Evolutionary conservation across 2,797 vertebrate species (phyloP), one percentile per base, ranked within the genome.

Genomic region (Pipistrellus kuhlii): DNA sequence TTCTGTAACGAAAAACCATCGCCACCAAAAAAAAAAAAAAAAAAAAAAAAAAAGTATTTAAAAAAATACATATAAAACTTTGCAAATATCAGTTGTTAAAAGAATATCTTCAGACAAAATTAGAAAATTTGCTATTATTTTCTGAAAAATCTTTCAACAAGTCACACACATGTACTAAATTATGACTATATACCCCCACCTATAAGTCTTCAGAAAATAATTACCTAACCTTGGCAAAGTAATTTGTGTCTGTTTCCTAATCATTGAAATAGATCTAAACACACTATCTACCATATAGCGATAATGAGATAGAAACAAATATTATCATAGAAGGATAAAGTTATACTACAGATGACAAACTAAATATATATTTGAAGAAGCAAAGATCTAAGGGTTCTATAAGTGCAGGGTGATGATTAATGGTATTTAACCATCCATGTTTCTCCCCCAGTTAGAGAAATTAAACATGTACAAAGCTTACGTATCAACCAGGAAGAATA

Each of bases 1-100:
- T 99, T 99, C 99, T 99, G 97, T 96, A 95, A 97, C 84, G 84
- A 77, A 84, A 91, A 72, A 46, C 21, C 25, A 69, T 0, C 3
- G 9, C 77, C 72, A 51, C 64, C 8, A 48, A 71, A 87, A 53
- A 51, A 35, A 44, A 44, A 44, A 44, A 44, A 53, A 44, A 32
- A 83, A 21, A 94, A 20, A 44, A 94, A 20, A 44, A 44, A 44
- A 44, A 44, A 44, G 5, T 35, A 69, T 93, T 91, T 96, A 86
- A 77, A 57, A 72, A 72, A 9, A 69, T 55, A 84, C 4, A 66
- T 27, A 94, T 53, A 93, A 57, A 88, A 76, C 18, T 68, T 72
- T 72, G 12, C 51, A 95, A 87, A 66, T 68, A 27, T 66, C 57
- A 94, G 55, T 41, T 92, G 13, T 93, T 81, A 76, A 73, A 95